A percentile compares a stretch with the other conserved stretches of the same genome.
phyloP scores from a whole-genome alignment of 2,888 invertebrate genomes.

The Pocota personata region DNA sequence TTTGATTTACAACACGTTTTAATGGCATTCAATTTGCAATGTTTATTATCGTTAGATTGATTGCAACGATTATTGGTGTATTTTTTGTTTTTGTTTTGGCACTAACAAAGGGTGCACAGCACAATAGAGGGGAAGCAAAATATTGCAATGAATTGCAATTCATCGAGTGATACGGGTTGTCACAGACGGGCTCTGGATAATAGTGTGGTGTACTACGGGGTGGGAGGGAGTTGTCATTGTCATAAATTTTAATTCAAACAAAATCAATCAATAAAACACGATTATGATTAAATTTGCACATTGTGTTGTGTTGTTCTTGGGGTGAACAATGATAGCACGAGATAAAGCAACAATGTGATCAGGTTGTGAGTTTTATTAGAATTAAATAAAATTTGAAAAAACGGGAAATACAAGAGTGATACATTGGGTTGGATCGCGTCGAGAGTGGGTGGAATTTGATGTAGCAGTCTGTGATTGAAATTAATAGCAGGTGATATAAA shows the following conservation, averaged over 20 bases:
- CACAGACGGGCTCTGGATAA: constrained; percentile 8
- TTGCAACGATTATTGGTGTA: constrained; percentile 65
- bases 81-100: constrained; percentile 55
- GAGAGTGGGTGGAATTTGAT: constrained; percentile 27
- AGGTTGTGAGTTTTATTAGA: constrained; percentile 11
- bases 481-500: constrained; percentile 11
- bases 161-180: constrained; percentile 39
- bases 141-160: constrained; percentile 51
- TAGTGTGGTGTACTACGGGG: background rate
- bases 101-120: constrained; percentile 56
- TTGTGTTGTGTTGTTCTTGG: background rate
- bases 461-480: background rate
- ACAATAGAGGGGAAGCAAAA: constrained; percentile 8
- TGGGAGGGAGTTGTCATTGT: background rate
- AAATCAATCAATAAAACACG: constrained; percentile 61
- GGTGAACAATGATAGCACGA: constrained; percentile 29
- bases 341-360: constrained; percentile 24
- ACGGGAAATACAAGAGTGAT: constrained; percentile 23
- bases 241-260: constrained; percentile 39
- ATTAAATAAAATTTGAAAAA: background rate
- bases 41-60: constrained; percentile 71
- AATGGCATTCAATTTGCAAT: constrained; percentile 72
- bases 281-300: constrained; percentile 47
- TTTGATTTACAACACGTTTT: constrained; percentile 70
- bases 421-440: background rate